These are phyloP conservation scores for Phaetusa simplex DNA, from an alignment of 2,113 vertebrate species.

Conservation along the genomic window DNA sequence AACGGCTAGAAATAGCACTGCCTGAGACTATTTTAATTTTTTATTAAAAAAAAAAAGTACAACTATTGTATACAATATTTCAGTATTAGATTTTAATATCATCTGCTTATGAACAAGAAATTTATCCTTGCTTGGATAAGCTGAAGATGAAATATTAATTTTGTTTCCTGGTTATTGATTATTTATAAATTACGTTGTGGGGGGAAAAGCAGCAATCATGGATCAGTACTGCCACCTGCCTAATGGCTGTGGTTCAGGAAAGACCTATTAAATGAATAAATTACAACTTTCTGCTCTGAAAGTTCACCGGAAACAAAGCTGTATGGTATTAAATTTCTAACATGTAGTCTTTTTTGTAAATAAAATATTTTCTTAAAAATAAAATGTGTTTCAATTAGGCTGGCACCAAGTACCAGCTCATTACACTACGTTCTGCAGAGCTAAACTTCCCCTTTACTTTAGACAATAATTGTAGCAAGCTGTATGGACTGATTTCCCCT, in stretches of 20 bases:
- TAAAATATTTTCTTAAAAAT: constrained; percentile 30
- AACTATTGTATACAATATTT: neutral
- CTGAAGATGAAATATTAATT: constrained; percentile 34
- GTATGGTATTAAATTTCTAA: constrained; percentile 4
- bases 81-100: neutral
- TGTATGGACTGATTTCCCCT: neutral
- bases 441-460: neutral
- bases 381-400: neutral
- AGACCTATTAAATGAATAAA: constrained; percentile 40
- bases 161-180: neutral
- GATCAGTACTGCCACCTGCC: neutral
- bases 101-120: neutral
- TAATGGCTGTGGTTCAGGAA: constrained; percentile 8
- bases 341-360: constrained; percentile 15
- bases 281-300: constrained; percentile 20
- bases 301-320: constrained; percentile 5
- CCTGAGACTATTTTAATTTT: neutral
- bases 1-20: neutral
- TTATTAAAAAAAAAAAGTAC: neutral
- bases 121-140: neutral
- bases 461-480: neutral
- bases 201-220: neutral
- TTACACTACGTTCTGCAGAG: neutral
- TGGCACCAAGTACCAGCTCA: neutral
- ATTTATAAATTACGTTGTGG: constrained; percentile 49